A percentile compares a stretch with the other conserved stretches of the same genome.
phyloP scores from a whole-genome alignment of 2,888 invertebrate species.

The Isoperla grammatica region DNA sequence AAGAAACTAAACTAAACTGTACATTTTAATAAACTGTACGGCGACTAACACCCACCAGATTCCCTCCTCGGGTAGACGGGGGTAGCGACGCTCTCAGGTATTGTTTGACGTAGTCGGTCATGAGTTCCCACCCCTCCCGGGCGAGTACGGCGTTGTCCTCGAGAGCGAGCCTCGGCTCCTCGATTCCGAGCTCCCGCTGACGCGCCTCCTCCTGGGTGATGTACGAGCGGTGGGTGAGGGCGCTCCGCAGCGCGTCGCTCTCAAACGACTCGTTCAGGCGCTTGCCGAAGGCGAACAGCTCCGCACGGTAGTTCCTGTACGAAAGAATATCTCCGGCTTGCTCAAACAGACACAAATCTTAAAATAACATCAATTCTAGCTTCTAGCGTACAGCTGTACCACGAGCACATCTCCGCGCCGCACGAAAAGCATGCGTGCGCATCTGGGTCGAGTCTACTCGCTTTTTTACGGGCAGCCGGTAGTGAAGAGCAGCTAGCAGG shows the following conservation, averaged over 20 bases:
- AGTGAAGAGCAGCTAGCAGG: no score
- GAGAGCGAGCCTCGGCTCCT: slow-evolving; percentile 50
- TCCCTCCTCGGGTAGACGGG: slow-evolving; percentile 68
- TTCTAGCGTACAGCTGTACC: no score
- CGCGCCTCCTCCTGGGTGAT: slow-evolving; percentile 63
- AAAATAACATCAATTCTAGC: background rate
- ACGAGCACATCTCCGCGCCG: no score
- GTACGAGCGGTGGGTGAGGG: slow-evolving; percentile 76
- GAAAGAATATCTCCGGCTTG: slow-evolving; percentile 36
- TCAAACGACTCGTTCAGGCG: slow-evolving; percentile 81
- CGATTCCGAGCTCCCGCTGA: slow-evolving; percentile 64
- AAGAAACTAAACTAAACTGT: no score
- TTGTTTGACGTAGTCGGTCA: slow-evolving; percentile 57
- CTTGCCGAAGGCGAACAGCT: slow-evolving; percentile 81
- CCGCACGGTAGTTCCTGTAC: slow-evolving; percentile 87
- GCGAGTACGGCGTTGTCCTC: slow-evolving; percentile 64
- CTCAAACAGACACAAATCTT: background rate
- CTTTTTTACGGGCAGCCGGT: no score
- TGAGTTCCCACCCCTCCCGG: slow-evolving; percentile 60
- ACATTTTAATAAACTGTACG: no score
- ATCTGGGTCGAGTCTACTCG: no score
- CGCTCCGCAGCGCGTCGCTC: slow-evolving; percentile 59
- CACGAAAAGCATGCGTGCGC: no score
- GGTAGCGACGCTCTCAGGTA: slow-evolving; percentile 67
- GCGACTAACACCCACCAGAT: slow-evolving; percentile 54